Evolutionary conservation across 2,113 vertebrate genomes (phyloP).

Genomic region (Serilophus lunatus): DNA sequence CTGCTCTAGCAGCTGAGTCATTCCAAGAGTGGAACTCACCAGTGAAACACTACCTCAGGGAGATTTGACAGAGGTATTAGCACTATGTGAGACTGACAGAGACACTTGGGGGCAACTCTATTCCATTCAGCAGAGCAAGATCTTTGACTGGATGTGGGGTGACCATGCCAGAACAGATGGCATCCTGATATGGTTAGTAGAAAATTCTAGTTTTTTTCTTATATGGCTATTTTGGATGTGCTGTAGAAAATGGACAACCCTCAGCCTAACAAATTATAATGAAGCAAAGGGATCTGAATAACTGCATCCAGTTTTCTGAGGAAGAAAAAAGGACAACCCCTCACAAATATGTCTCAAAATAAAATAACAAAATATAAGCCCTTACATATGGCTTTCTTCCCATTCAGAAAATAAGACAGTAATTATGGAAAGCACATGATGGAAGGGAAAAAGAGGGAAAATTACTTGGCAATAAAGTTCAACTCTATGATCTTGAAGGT

Average conservation of each 20-base stretch:
- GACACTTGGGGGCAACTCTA: background rate
- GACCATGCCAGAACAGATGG: background rate
- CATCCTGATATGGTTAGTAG: background rate
- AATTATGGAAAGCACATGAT: background rate
- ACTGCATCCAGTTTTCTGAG: background rate
- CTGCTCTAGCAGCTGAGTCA: background rate
- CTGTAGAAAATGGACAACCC: background rate
- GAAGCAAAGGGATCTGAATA: background rate
- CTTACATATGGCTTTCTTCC: background rate
- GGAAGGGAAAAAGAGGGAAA: background rate
- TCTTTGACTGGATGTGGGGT: background rate
- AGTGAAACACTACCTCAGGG: background rate
- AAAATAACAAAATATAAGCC: background rate
- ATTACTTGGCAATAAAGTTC: background rate
- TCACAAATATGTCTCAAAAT: background rate
- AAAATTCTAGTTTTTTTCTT: background rate
- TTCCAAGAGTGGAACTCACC: background rate
- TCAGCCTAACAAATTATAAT: background rate
- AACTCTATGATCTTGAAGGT: fast-evolving
- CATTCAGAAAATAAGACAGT: background rate
- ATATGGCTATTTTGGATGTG: background rate
- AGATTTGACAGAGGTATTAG: background rate
- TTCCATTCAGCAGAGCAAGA: background rate
- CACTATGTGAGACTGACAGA: background rate
- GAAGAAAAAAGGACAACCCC: background rate